Evolutionary conservation across 2,888 invertebrate genomes (phyloP).

Genomic region (Athrips mouffetella): DNA sequence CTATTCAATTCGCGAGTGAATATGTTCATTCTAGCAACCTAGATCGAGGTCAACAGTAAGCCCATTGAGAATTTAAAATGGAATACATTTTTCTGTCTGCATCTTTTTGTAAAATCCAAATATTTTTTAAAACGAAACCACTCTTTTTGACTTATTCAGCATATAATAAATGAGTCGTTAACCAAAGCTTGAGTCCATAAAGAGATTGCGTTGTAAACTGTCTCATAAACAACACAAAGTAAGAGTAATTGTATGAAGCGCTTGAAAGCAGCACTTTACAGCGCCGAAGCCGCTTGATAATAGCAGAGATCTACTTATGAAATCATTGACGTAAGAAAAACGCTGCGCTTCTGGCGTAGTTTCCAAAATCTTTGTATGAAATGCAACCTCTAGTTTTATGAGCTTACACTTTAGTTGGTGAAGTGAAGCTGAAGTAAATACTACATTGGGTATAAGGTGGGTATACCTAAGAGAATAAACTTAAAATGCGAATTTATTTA

Average conservation of each 20-base stretch:
- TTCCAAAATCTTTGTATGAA: neutral
- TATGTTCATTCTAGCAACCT: too few species aligned
- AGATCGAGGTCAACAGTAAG: too few species aligned
- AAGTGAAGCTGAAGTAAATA: too few species aligned
- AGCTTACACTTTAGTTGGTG: too few species aligned
- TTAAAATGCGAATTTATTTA: too few species aligned
- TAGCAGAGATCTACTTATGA: neutral
- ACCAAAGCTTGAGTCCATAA: neutral
- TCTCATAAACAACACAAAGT: conserved; percentile 7
- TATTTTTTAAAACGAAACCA: too few species aligned
- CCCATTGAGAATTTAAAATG: too few species aligned
- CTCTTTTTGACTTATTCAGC: neutral
- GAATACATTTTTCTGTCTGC: too few species aligned
- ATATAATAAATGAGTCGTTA: neutral
- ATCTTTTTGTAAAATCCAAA: too few species aligned
- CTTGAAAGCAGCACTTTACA: neutral
- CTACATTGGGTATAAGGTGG: too few species aligned
- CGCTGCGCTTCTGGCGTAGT: neutral
- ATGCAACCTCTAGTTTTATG: neutral
- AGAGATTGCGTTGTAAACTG: conserved; percentile 4
- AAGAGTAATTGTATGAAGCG: conserved; percentile 4
- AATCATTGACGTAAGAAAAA: neutral
- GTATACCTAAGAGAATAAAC: too few species aligned
- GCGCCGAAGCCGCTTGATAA: conserved; percentile 1
- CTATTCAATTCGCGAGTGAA: too few species aligned